A percentile compares a stretch with the other conserved stretches of the same genome.
phyloP scores from a whole-genome alignment of 2,113 vertebrate genomes.

The Stigmatopora argus region DNA sequence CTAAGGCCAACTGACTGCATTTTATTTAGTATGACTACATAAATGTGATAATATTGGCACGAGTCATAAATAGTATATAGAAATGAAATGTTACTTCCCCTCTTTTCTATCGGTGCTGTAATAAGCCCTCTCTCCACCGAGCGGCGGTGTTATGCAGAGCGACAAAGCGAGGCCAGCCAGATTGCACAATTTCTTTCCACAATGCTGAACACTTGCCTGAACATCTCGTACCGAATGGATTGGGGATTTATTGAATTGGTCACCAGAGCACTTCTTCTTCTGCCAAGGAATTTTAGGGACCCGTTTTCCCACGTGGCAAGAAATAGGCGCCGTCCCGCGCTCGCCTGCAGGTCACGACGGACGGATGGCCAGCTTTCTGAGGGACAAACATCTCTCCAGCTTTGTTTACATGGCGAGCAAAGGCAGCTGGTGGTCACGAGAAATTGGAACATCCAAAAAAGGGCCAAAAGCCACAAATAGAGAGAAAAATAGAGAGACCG shows the following conservation, averaged over 20 bases:
- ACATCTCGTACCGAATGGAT: not conserved
- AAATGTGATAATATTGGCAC: too few relatives aligned
- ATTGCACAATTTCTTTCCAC: not conserved
- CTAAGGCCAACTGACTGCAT: too few relatives aligned
- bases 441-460: slow-evolving; percentile 31
- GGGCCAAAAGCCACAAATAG: slow-evolving; percentile 10
- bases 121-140: too few relatives aligned
- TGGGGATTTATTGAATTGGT: not conserved
- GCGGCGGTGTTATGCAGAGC: too few relatives aligned
- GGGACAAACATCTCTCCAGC: not conserved
- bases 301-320: not conserved
- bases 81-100: too few relatives aligned
- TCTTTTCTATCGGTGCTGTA: too few relatives aligned
- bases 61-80: too few relatives aligned
- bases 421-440: slow-evolving; percentile 30
- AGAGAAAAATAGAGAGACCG: not conserved
- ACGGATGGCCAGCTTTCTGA: not conserved
- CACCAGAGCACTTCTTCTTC: too few relatives aligned
- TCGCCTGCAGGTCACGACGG: not conserved
- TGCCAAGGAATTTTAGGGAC: not conserved
- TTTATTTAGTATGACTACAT: too few relatives aligned
- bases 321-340: not conserved
- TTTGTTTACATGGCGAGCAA: slow-evolving; percentile 37
- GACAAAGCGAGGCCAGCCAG: too few relatives aligned
- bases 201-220: not conserved